Evolutionary conservation across 2,797 vertebrate genomes (phyloP).

Genomic region (Takifugu ocellatus): DNA sequence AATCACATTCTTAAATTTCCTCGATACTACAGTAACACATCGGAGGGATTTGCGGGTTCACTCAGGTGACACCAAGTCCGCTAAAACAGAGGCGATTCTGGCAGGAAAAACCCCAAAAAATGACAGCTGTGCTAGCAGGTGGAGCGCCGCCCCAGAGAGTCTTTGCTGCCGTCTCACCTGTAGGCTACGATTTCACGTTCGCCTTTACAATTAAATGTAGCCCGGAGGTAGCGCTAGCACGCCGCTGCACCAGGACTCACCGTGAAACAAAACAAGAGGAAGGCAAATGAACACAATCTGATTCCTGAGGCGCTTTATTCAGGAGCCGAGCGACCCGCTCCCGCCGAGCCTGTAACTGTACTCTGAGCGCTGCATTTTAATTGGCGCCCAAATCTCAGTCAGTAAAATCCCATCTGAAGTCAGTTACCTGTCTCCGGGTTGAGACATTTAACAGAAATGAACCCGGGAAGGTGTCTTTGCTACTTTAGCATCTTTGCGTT

Average conservation of each 20-base stretch:
- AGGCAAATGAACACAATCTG: conserved; percentile 50
- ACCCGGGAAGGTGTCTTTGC: not conserved
- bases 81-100: conserved; percentile 8
- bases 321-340: conserved; percentile 47
- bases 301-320: conserved; percentile 49
- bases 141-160: conserved; percentile 48
- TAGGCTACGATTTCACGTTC: conserved; percentile 62
- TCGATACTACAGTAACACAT: conserved; percentile 9
- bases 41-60: conserved; percentile 9
- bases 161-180: conserved; percentile 48
- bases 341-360: conserved; percentile 19
- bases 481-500: conserved; percentile 21
- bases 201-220: conserved; percentile 71
- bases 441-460: conserved; percentile 28
- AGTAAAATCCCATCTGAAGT: conserved; percentile 8
- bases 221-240: conserved; percentile 51
- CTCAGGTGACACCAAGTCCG: conserved; percentile 9
- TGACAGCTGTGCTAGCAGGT: conserved; percentile 12
- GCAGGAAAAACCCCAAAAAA: conserved; percentile 8
- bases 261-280: conserved; percentile 54
- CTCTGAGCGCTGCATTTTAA: conserved; percentile 16
- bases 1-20: conserved; percentile 9
- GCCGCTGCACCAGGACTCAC: conserved; percentile 51
- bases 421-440: conserved; percentile 15
- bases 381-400: conserved; percentile 2